Conservation (phyloP, 2,797 vertebrate species). For the Tragelaphus eurycerus region DNA sequence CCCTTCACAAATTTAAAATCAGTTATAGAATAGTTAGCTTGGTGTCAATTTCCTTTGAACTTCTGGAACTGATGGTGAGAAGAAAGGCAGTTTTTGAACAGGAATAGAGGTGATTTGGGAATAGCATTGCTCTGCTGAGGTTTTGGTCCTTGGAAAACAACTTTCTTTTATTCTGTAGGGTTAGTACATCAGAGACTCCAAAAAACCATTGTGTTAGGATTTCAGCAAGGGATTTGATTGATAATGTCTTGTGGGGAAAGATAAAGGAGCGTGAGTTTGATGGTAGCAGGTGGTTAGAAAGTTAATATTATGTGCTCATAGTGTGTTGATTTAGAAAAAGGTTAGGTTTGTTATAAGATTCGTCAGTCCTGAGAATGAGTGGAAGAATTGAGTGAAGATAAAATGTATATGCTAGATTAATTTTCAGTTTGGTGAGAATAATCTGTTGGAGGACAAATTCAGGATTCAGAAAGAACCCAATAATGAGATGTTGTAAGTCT, state of each 20-base stretch:
- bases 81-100: not conserved
- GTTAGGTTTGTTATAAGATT: not conserved
- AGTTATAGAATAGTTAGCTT: not conserved
- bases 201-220: not conserved
- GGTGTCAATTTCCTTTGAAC: not conserved
- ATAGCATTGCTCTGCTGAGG: not conserved
- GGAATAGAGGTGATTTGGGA: not conserved
- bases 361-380: constrained; percentile 2
- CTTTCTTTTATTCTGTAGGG: not conserved
- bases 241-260: not conserved
- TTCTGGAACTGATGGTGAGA: not conserved
- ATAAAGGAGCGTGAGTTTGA: not conserved
- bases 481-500: not conserved
- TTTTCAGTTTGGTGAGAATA: not conserved
- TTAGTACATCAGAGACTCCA: not conserved
- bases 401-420: not conserved
- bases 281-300: not conserved
- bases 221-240: not conserved
- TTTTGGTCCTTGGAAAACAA: constrained; percentile 11
- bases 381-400: not conserved
- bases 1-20: constrained; percentile 29
- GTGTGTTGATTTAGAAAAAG: not conserved
- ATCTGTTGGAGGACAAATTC: not conserved
- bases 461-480: not conserved
- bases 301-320: not conserved